A percentile compares a stretch with the other conserved stretches of the same genome.
Conservation (phyloP, 2,888 invertebrate species). For the Saturnia japonica region DNA sequence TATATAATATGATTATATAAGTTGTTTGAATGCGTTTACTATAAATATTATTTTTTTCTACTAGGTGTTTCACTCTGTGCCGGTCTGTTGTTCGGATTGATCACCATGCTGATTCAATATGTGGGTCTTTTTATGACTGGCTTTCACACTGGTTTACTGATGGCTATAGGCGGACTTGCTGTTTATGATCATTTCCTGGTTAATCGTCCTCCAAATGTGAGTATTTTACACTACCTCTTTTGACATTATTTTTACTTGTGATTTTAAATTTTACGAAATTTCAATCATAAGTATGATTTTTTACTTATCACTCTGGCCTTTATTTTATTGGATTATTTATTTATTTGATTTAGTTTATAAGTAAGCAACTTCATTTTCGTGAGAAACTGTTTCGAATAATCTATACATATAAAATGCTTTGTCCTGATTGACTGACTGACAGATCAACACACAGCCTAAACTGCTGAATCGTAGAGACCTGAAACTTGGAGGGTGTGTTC, state of each 20-base stretch:
- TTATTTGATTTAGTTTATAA: neutral
- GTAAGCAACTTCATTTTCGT: neutral
- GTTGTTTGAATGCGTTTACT: neutral
- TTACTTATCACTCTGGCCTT: neutral
- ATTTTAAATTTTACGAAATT: neutral
- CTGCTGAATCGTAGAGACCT: too few relatives aligned
- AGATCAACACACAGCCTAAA: too few relatives aligned
- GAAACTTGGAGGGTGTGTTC: too few relatives aligned
- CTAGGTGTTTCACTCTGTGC: conserved; percentile 87
- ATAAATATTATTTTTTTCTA: conserved; percentile 20
- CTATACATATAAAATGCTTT: too few relatives aligned
- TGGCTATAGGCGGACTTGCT: conserved; percentile 83
- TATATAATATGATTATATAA: too few relatives aligned
- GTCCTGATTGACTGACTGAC: too few relatives aligned
- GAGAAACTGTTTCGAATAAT: neutral
- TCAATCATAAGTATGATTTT: neutral
- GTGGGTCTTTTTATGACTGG: conserved; percentile 92
- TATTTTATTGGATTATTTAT: neutral
- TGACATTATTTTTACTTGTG: neutral
- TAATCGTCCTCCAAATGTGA: conserved; percentile 79
- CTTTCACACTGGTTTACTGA: conserved; percentile 87
- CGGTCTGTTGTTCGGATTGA: conserved; percentile 88
- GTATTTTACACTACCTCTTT: conserved; percentile 30
- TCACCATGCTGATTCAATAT: conserved; percentile 91
- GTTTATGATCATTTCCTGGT: conserved; percentile 83